Base-by-base conservation (phyloP, 2,797 vertebrate species). In the Cetoscarus ocellatus region DNA sequence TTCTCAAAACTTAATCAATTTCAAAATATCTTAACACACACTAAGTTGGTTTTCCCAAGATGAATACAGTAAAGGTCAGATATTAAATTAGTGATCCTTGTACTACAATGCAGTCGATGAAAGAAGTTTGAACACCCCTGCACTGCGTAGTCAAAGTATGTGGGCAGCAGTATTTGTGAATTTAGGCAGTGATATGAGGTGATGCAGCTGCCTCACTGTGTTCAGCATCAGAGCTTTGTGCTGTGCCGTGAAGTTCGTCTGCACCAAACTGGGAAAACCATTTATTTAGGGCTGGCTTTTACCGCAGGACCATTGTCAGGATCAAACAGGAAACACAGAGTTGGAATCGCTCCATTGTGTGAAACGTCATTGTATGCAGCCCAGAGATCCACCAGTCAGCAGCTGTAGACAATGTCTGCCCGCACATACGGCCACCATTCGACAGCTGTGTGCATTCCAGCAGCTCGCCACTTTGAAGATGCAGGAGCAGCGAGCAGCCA, bases 291-390 rank as follows among this genome's bases (percentile, higher is more conserved):
- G 3, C 36, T 35, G 18, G 19, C 47, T 36, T 42, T 59, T 43
- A 7, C 10, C 14, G 1, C 3, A 1, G 43, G 34, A 18, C 40
- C 6, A 3, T 39, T 48, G 9, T 48, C 13, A 11, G 38, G 3
- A 18, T 53, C 14, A 36, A 18, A 27, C 19, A 49, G 43, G 43
- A 55, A 53, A 53, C 0, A 7, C 48, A 59, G 36, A 36, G 57
- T 73, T 54, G 45, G 34, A 62, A 56, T n/a, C 51, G 10, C 39
- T 3, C 45, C 6, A 17, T 67, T 45, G 64, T 64, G 7, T 45
- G 1, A 45, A 44, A 34, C 15, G 6, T 57, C 40, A 40, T 39
- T 13, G 58, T 43, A 8, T n/a, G 27, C 5, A 40, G 42, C 55
- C 49, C 19, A 61, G n/a, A 54, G 50, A 49, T 10, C 27, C 47